Evolutionary conservation across 1,140 invertebrate genomes (phyloP).

Genomic region (Lethrus apterus): DNA sequence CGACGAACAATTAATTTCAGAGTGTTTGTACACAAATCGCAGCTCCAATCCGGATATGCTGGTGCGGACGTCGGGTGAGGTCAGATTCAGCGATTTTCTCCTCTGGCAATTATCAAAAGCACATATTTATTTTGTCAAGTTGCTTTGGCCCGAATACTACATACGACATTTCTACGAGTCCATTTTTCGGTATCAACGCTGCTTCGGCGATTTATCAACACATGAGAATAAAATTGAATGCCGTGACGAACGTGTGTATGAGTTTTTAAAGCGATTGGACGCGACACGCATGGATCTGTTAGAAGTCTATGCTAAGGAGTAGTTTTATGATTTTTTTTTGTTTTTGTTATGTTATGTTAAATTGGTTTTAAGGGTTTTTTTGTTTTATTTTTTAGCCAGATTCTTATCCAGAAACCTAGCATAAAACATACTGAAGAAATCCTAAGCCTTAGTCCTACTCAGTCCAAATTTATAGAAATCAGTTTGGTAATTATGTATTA

Average conservation of each 20-base stretch:
- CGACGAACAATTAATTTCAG: constrained; percentile 66
- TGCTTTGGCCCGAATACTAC: constrained; percentile 90
- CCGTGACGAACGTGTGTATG: constrained; percentile 19
- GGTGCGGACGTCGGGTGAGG: constrained; percentile 93
- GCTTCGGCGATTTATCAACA: constrained; percentile 33
- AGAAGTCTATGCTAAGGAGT: constrained; percentile 9
- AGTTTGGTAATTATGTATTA: too few species aligned
- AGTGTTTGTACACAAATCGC: constrained; percentile 71
- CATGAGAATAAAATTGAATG: constrained; percentile 15
- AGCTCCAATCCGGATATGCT: constrained; percentile 79
- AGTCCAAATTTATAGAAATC: too few species aligned
- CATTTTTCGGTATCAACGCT: constrained; percentile 78
- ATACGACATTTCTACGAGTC: constrained; percentile 83
- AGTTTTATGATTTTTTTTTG: too few species aligned
- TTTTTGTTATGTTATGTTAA: too few species aligned
- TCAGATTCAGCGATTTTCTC: constrained; percentile 91
- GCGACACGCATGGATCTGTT: constrained; percentile 13
- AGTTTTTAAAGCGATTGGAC: constrained; percentile 25
- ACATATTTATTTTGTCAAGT: constrained; percentile 69
- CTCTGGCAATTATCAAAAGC: constrained; percentile 82
- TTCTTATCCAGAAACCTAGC: too few species aligned
- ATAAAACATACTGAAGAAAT: too few species aligned
- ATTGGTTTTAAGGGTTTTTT: too few species aligned
- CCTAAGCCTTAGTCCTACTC: too few species aligned
- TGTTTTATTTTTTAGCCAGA: too few species aligned